These are phyloP conservation scores for Galemys pyrenaicus DNA, from an alignment of 2,113 vertebrate genomes.

Conservation along the genomic window DNA sequence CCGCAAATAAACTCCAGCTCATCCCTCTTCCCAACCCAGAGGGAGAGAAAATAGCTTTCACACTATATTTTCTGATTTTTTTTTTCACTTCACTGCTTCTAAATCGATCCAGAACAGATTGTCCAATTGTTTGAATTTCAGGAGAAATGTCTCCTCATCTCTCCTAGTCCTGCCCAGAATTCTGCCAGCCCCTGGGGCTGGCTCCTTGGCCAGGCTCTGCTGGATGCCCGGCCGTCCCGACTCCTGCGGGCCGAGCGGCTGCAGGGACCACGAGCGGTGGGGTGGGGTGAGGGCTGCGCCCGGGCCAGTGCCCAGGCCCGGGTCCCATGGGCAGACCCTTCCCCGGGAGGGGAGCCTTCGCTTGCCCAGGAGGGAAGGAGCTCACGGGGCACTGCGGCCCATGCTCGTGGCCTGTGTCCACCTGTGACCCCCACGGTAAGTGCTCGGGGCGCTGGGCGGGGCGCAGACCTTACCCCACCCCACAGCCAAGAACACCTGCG, in stretches of 20 bases:
- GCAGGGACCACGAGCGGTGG: no score
- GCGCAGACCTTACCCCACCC: no score
- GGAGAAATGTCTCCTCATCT: slow-evolving; percentile 21
- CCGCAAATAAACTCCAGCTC: slow-evolving; percentile 55
- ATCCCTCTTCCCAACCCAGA: slow-evolving; percentile 13
- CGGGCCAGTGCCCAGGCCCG: rapidly evolving
- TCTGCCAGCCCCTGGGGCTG: neutral
- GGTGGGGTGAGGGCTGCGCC: no score
- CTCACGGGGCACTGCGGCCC: rapidly evolving
- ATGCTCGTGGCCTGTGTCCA: no score
- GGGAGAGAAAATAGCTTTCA: slow-evolving; percentile 77
- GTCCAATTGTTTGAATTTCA: slow-evolving; percentile 71
- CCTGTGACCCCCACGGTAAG: no score
- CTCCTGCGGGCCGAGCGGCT: neutral
- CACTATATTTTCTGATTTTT: slow-evolving; percentile 70
- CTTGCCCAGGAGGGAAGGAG: neutral
- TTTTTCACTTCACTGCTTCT: slow-evolving; percentile 73
- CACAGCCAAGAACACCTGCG: no score
- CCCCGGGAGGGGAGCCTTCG: neutral
- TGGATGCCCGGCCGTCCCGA: no score
- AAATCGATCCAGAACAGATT: slow-evolving; percentile 79
- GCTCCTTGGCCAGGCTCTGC: no score
- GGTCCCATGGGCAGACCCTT: rapidly evolving
- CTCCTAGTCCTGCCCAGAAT: neutral
- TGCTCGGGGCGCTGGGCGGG: no score